Conservation (phyloP, 2,113 vertebrate genomes). For the Smithornis capensis region DNA sequence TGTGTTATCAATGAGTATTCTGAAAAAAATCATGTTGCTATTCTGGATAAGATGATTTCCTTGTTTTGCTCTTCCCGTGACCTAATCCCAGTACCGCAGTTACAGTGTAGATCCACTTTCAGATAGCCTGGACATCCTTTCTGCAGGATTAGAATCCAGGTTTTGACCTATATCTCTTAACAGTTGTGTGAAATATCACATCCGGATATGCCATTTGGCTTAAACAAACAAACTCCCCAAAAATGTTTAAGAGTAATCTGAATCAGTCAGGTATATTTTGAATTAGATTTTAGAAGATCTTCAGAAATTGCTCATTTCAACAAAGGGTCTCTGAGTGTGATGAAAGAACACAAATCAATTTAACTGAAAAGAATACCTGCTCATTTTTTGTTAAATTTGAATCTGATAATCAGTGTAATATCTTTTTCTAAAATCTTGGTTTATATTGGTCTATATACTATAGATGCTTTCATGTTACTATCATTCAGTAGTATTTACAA, state of each 20-base stretch:
- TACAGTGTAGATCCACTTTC: not conserved
- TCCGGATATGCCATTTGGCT: not conserved
- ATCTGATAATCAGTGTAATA: conserved; percentile 39
- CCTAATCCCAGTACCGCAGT: not conserved
- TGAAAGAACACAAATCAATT: not conserved
- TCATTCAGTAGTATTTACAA: conserved; percentile 55
- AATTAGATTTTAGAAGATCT: not conserved
- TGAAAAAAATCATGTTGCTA: not conserved
- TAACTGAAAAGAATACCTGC: not conserved
- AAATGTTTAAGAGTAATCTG: not conserved
- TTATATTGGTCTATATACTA: conserved; percentile 23
- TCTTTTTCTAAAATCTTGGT: conserved; percentile 6
- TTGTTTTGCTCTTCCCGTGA: not conserved
- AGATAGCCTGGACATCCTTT: not conserved
- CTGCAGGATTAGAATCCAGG: not conserved
- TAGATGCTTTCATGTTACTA: not conserved
- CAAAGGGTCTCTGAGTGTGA: not conserved
- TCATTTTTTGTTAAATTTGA: conserved; percentile 30
- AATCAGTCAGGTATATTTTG: not conserved
- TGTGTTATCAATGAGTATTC: not conserved
- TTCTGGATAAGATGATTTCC: not conserved
- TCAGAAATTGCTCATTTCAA: not conserved
- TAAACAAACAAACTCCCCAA: not conserved
- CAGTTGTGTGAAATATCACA: not conserved
- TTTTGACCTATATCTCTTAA: not conserved